Conservation (phyloP, 2,888 invertebrate species). For the Atherix ibis region DNA sequence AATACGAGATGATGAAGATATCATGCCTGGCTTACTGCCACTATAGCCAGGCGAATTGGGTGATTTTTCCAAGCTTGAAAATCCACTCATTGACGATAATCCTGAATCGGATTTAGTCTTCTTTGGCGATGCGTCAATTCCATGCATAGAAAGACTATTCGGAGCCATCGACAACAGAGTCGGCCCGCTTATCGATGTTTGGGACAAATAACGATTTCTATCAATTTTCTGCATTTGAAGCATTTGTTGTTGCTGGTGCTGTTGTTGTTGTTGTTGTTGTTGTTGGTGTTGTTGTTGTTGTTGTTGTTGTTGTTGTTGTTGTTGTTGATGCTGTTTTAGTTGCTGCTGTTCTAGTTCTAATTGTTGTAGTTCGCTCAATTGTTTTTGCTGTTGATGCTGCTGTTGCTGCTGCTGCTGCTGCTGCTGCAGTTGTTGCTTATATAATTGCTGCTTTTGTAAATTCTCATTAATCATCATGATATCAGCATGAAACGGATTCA, state of each 20-base stretch:
- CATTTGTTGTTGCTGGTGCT: constrained; percentile 39
- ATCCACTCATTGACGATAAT: constrained; percentile 72
- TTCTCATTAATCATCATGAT: constrained; percentile 15
- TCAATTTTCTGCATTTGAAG: no score
- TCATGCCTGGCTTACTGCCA: constrained; percentile 3
- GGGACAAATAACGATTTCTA: no score
- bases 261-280: no score
- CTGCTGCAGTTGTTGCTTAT: constrained; percentile 26
- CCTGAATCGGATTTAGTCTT: constrained; percentile 68
- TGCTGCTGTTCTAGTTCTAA: constrained; percentile 43
- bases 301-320: constrained; percentile 24
- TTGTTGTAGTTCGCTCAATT: constrained; percentile 16
- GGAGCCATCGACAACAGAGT: no score
- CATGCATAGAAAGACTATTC: background rate
- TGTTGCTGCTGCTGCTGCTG: constrained; percentile 7
- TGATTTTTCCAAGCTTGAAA: constrained; percentile 73
- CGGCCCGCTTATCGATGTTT: no score
- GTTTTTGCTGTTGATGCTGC: constrained; percentile 41
- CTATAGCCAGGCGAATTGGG: constrained; percentile 48
- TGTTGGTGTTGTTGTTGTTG: constrained; percentile 42
- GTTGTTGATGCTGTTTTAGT: background rate
- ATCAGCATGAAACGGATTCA: constrained; percentile 22
- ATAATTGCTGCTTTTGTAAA: constrained; percentile 29
- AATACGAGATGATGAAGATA: constrained; percentile 4
- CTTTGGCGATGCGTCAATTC: constrained; percentile 16